Percentiles rank a stretch among this genome's conserved stretches.
These are phyloP conservation scores for Serranus cabrilla DNA, from an alignment of 2,797 vertebrate genomes.

Conservation along the genomic window DNA sequence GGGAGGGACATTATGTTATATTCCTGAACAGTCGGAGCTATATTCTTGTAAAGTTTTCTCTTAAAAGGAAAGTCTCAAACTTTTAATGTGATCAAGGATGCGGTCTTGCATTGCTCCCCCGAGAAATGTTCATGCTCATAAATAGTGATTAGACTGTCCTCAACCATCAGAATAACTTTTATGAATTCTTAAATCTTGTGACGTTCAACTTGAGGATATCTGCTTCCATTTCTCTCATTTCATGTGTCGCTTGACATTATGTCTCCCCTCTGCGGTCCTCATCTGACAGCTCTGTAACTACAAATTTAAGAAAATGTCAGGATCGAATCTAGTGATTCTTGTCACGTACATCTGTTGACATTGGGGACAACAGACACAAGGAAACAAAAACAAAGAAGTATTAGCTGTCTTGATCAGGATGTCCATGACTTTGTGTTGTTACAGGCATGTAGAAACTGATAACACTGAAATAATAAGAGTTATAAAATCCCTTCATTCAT, in stretches of 20 bases:
- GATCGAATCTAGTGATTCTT: constrained; percentile 1
- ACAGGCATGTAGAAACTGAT: neutral
- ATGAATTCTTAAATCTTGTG: constrained; percentile 42
- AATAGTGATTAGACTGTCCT: constrained; percentile 50
- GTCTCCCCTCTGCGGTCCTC: constrained; percentile 10
- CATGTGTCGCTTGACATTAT: constrained; percentile 17
- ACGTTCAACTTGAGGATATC: constrained; percentile 11
- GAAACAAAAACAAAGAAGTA: no score
- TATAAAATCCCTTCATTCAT: neutral
- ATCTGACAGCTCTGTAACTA: constrained; percentile 11
- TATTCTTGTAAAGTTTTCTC: neutral
- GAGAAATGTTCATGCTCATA: constrained; percentile 29
- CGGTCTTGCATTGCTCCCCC: constrained; percentile 21
- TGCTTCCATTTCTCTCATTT: constrained; percentile 36
- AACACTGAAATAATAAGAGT: no score
- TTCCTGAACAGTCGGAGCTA: neutral
- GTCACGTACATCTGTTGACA: constrained; percentile 12
- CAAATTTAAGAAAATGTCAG: neutral
- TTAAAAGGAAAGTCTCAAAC: constrained; percentile 26
- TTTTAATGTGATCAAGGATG: constrained; percentile 39
- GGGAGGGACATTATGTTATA: neutral
- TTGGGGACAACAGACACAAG: neutral
- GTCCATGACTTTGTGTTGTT: neutral
- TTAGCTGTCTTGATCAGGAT: neutral
- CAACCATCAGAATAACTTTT: constrained; percentile 42